A percentile compares a stretch with the other conserved stretches of the same genome.
Conservation (phyloP, 2,797 vertebrate genomes). For the Lycodopsis pacificus region DNA sequence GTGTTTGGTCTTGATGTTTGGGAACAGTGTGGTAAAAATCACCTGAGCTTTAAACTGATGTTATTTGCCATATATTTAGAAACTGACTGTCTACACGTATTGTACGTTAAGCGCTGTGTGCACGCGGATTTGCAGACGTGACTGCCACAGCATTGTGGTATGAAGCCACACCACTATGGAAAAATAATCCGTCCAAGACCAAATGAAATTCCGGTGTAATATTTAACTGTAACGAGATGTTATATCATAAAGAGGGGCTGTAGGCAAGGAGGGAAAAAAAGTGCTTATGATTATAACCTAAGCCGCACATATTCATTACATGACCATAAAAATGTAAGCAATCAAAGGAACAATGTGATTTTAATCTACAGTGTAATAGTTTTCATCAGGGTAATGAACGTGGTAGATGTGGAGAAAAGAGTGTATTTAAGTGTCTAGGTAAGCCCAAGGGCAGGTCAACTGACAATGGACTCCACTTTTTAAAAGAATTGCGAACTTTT, state of each 20-base stretch:
- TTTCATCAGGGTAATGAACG: constrained; percentile 57
- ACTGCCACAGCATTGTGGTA: background rate
- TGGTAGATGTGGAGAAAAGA: constrained; percentile 16
- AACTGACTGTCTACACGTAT: background rate
- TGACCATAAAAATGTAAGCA: constrained; percentile 40
- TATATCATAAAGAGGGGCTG: background rate
- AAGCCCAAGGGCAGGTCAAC: constrained; percentile 54
- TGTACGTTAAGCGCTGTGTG: background rate
- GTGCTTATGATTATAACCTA: constrained; percentile 29
- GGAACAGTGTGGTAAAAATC: background rate
- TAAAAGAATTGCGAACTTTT: constrained; percentile 48
- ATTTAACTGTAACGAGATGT: constrained; percentile 35
- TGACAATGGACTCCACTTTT: constrained; percentile 46
- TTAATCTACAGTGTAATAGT: constrained; percentile 51
- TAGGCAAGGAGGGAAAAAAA: background rate
- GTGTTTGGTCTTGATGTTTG: constrained; percentile 6
- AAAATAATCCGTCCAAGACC: background rate
- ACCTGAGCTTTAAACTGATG: constrained; percentile 2
- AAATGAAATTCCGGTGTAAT: constrained; percentile 1
- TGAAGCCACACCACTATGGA: background rate
- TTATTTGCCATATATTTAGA: background rate
- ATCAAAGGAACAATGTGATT: constrained; percentile 56
- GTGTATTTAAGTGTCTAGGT: constrained; percentile 34
- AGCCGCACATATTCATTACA: constrained; percentile 37
- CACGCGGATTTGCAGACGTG: too few relatives aligned